phyloP scores from a whole-genome alignment of 2,888 invertebrate species.

The Thera obeliscata region DNA sequence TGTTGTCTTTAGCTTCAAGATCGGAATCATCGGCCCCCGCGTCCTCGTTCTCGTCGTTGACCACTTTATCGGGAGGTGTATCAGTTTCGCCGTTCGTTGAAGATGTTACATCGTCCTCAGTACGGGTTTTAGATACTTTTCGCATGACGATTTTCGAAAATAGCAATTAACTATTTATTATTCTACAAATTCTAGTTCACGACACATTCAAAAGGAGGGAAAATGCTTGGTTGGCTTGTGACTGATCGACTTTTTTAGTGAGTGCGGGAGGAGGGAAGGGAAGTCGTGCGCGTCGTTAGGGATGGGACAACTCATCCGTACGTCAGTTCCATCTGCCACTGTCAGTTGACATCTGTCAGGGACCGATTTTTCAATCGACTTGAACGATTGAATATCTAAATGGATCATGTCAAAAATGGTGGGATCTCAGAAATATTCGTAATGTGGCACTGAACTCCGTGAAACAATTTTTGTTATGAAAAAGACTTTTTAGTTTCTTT shows the following conservation, averaged over 20 bases:
- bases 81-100: slow-evolving; percentile 72
- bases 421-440: too few relatives aligned
- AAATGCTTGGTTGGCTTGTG: slow-evolving; percentile 32
- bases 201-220: slow-evolving; percentile 44
- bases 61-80: slow-evolving; percentile 36
- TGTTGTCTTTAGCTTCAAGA: slow-evolving; percentile 47
- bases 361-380: too few relatives aligned
- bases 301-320: neutral
- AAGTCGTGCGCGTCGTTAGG: slow-evolving; percentile 25
- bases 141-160: slow-evolving; percentile 60
- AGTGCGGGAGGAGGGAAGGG: neutral
- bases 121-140: slow-evolving; percentile 75
- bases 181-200: too few relatives aligned
- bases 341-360: too few relatives aligned
- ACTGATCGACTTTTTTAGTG: neutral
- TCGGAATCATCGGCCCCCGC: slow-evolving; percentile 40
- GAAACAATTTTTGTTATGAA: too few relatives aligned
- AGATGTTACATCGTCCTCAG: slow-evolving; percentile 76
- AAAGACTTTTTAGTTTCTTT: too few relatives aligned
- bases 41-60: slow-evolving; percentile 45
- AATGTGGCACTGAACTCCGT: too few relatives aligned
- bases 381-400: too few relatives aligned
- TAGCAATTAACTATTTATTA: slow-evolving; percentile 12
- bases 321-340: too few relatives aligned
- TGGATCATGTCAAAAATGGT: too few relatives aligned